phyloP scores from a whole-genome alignment of 1,140 invertebrate species.

The Pogonomyrmex barbatus region DNA sequence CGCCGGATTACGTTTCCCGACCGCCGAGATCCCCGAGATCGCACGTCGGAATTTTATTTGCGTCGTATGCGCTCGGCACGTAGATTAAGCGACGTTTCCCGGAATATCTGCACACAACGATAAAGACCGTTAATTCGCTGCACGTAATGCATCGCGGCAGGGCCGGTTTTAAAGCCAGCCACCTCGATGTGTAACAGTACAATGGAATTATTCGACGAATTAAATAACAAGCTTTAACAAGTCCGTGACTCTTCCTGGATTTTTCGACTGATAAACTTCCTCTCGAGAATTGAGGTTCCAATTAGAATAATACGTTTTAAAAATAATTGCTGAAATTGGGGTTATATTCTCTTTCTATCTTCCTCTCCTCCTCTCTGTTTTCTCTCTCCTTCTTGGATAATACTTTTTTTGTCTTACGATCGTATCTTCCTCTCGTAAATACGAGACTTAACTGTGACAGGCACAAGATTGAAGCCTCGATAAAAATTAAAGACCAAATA shows the following conservation, averaged over 20 bases:
- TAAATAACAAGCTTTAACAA: neutral
- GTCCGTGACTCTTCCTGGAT: neutral
- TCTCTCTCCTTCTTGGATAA: neutral
- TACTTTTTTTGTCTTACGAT: neutral
- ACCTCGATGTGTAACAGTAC: neutral
- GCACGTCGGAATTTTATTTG: conserved; percentile 52
- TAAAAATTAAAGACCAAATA: conserved; percentile 11
- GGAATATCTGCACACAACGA: conserved; percentile 32
- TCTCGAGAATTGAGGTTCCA: neutral
- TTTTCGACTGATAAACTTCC: too few relatives aligned
- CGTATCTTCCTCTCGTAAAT: neutral
- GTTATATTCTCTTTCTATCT: neutral
- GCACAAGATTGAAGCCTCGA: neutral
- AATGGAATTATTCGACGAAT: neutral
- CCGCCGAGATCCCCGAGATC: conserved; percentile 18
- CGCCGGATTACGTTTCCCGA: neutral
- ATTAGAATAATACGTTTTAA: neutral
- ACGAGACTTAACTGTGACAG: neutral
- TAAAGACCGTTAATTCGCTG: conserved; percentile 35
- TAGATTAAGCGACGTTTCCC: conserved; percentile 42
- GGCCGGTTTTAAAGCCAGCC: neutral
- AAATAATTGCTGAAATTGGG: neutral
- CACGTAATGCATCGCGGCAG: conserved; percentile 18
- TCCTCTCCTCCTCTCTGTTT: neutral
- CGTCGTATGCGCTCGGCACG: conserved; percentile 26